Evolutionary conservation across 2,888 invertebrate species (phyloP).

Genomic region (Yponomeuta plumbellus): DNA sequence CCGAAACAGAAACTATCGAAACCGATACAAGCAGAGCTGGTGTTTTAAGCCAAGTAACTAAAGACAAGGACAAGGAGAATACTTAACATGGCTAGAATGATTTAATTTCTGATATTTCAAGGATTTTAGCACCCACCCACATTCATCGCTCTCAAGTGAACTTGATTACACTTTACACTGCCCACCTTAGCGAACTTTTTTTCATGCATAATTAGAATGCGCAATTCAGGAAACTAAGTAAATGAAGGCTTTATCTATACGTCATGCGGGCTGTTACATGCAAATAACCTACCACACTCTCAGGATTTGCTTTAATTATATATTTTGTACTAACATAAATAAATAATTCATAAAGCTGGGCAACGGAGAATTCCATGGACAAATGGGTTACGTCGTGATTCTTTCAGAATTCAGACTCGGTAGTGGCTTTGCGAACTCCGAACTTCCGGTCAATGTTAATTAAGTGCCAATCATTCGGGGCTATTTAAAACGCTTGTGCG

Average conservation of each 20-base stretch:
- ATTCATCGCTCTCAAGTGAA: too few relatives aligned
- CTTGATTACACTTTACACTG: too few relatives aligned
- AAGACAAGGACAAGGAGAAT: too few relatives aligned
- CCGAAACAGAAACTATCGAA: too few relatives aligned
- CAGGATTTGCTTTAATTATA: background rate
- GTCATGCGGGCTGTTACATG: background rate
- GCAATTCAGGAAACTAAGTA: background rate
- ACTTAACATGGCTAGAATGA: too few relatives aligned
- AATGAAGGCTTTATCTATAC: background rate
- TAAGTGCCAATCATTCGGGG: constrained; percentile 11
- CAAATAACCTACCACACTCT: background rate
- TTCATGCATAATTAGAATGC: background rate
- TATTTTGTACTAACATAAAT: background rate
- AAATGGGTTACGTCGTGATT: constrained; percentile 7
- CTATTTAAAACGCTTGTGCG: background rate
- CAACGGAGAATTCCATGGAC: constrained; percentile 3
- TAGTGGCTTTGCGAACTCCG: background rate
- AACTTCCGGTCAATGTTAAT: constrained; percentile 12
- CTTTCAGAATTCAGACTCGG: background rate
- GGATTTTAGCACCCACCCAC: too few relatives aligned
- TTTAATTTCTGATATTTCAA: too few relatives aligned
- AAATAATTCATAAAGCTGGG: constrained; percentile 7
- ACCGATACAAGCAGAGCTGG: too few relatives aligned
- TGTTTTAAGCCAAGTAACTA: too few relatives aligned
- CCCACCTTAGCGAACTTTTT: background rate